Conservation (phyloP, 2,888 invertebrate species). For the Plebejus anna region DNA sequence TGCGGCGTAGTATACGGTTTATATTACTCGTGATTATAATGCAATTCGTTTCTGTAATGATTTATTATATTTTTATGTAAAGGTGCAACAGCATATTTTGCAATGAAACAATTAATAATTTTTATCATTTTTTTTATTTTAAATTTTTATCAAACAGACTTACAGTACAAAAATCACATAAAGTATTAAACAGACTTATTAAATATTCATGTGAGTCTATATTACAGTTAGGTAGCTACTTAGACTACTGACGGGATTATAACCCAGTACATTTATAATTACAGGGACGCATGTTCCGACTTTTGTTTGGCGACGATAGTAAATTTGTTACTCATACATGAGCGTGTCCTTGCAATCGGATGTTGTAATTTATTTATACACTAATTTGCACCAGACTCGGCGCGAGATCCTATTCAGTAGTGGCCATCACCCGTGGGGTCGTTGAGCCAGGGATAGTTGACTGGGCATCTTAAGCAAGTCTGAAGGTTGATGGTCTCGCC, state of each 20-base stretch:
- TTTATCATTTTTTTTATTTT: conserved; percentile 63
- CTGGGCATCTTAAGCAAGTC: conserved; percentile 95
- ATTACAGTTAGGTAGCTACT: conserved; percentile 78
- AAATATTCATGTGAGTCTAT: conserved; percentile 80
- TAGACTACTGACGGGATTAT: conserved; percentile 78
- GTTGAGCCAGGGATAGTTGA: conserved; percentile 96
- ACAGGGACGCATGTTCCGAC: conserved; percentile 67
- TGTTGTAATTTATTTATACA: conserved; percentile 62
- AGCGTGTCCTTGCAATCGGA: conserved; percentile 62
- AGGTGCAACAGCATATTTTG: not conserved
- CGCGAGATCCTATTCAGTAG: conserved; percentile 84
- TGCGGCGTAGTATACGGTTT: not conserved
- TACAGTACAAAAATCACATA: conserved; percentile 78
- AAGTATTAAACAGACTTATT: conserved; percentile 77
- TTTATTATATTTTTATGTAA: conserved; percentile 1
- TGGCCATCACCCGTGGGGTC: conserved; percentile 94
- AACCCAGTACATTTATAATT: conserved; percentile 76
- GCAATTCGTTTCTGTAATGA: conserved; percentile 18
- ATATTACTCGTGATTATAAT: conserved; percentile 20
- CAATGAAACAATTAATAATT: conserved; percentile 30
- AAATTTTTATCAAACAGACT: conserved; percentile 77
- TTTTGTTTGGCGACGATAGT: conserved; percentile 42
- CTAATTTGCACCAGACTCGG: conserved; percentile 65
- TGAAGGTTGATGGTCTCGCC: conserved; percentile 96
- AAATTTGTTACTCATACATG: conserved; percentile 46